These are phyloP conservation scores for Microtus obscurus DNA, from an alignment of 2,797 vertebrate genomes.

Conservation along the genomic window DNA sequence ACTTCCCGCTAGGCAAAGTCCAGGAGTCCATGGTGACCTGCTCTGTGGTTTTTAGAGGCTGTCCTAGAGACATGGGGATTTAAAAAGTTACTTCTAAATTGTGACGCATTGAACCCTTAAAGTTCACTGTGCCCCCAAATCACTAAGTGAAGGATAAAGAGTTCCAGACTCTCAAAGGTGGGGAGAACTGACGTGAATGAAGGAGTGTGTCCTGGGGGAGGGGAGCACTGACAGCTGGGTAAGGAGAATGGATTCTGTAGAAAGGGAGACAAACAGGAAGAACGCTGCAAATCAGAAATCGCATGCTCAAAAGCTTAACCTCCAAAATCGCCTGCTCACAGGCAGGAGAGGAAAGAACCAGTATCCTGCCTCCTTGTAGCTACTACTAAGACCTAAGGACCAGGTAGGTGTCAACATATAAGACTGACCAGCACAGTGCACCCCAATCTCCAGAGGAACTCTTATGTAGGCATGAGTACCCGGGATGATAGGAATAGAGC, in stretches of 20 bases:
- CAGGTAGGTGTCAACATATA: not conserved
- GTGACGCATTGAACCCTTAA: not conserved
- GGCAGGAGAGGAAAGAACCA: not conserved
- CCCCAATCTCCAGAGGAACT: not conserved
- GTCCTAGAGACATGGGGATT: not conserved
- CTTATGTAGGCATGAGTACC: slow-evolving; percentile 8
- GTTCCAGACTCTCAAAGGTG: not conserved
- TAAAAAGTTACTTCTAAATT: not conserved
- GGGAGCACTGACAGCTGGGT: not conserved
- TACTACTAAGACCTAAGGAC: not conserved
- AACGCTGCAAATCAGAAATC: not conserved
- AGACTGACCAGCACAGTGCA: not conserved
- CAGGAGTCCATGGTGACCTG: not conserved
- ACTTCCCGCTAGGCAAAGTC: not conserved
- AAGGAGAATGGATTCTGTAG: not conserved
- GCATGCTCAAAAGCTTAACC: not conserved
- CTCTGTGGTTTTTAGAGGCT: not conserved
- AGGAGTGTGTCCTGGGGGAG: not conserved
- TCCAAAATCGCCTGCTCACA: not conserved
- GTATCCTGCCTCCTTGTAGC: not conserved
- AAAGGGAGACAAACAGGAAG: not conserved
- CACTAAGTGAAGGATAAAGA: not conserved
- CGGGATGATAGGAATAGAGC: not conserved
- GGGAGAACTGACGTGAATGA: not conserved
- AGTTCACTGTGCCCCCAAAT: not conserved